A percentile compares a stretch with the other conserved stretches of the same genome.
Conservation (phyloP, 1,140 invertebrate genomes). For the Pseudomyrmex flavicornis region DNA sequence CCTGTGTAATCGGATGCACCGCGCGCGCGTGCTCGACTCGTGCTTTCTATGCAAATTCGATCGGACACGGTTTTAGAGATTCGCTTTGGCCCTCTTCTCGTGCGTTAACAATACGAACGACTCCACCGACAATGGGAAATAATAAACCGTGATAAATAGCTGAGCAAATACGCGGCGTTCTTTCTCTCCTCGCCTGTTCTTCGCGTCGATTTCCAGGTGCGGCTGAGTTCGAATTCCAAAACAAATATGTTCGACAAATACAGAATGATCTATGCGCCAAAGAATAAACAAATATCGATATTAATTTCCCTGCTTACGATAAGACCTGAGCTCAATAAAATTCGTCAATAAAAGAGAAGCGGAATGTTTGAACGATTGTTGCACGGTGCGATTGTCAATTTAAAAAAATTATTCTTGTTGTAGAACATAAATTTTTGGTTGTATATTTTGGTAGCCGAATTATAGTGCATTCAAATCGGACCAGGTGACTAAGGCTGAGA, state of each 20-base stretch:
- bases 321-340: background rate
- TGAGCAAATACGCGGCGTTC: slow-evolving; percentile 81
- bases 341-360: background rate
- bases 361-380: background rate
- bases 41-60: slow-evolving; percentile 83
- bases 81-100: slow-evolving; percentile 78
- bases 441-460: background rate
- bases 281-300: slow-evolving; percentile 63
- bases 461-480: background rate
- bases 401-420: too few relatives aligned
- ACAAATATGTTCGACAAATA: slow-evolving; percentile 80
- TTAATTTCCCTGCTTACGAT: slow-evolving; percentile 63
- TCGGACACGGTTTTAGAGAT: slow-evolving; percentile 85
- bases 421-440: too few relatives aligned
- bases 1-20: slow-evolving; percentile 78
- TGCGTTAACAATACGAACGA: slow-evolving; percentile 80
- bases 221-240: slow-evolving; percentile 76
- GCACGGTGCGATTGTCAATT: too few relatives aligned
- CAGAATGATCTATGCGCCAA: slow-evolving; percentile 22
- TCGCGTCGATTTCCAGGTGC: slow-evolving; percentile 77
- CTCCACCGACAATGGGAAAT: slow-evolving; percentile 84
- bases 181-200: slow-evolving; percentile 1
- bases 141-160: slow-evolving; percentile 86
- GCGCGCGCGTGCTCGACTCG: slow-evolving; percentile 62
- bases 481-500: background rate